Evolutionary conservation across 2,888 invertebrate species (phyloP).

Genomic region (Agonopterix heracliana): DNA sequence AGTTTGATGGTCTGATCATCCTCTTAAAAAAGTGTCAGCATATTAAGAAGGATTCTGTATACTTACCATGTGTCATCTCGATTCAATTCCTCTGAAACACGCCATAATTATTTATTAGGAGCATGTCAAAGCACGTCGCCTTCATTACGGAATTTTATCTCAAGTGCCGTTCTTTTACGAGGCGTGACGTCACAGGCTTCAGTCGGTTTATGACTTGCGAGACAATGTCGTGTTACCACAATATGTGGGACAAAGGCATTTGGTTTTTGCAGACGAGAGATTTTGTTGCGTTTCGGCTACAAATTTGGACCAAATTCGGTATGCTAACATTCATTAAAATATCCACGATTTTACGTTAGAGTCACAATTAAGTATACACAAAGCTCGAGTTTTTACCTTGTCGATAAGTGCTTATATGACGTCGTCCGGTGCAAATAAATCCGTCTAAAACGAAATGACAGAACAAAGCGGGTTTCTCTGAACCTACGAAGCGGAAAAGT

Average conservation of each 20-base stretch:
- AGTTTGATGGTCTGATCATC: no score
- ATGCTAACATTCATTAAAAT: neutral
- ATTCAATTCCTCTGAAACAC: no score
- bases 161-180: slow-evolving; percentile 1
- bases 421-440: neutral
- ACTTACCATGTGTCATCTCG: no score
- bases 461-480: no score
- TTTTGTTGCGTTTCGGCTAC: neutral
- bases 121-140: neutral
- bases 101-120: neutral
- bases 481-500: no score
- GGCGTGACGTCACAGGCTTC: neutral
- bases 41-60: no score
- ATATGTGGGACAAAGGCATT: neutral
- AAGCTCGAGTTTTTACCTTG: no score
- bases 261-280: neutral
- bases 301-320: neutral
- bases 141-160: slow-evolving; percentile 3
- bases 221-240: slow-evolving; percentile 1
- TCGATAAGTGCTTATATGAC: neutral
- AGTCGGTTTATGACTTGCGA: neutral
- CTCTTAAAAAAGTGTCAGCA: no score
- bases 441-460: no score
- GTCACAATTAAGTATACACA: neutral
- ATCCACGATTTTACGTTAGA: neutral